phyloP scores from a whole-genome alignment of 2,113 vertebrate species.

The Colaptes auratus region DNA sequence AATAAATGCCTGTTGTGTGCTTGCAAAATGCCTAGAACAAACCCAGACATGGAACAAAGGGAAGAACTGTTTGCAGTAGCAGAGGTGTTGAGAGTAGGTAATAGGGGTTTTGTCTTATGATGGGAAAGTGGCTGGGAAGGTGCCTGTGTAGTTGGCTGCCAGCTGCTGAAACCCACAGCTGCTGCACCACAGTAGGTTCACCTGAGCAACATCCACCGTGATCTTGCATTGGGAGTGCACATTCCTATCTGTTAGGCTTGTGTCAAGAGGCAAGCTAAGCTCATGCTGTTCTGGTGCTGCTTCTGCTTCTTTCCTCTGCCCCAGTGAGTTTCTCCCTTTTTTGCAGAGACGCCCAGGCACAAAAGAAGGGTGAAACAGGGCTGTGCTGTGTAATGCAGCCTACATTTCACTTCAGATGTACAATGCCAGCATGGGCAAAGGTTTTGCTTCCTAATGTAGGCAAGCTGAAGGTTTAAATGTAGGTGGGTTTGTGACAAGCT shows the following conservation, averaged over 20 bases:
- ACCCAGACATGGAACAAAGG: not conserved
- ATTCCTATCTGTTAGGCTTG: not conserved
- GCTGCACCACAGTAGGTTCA: accelerated
- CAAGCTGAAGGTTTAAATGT: not conserved
- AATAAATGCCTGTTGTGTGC: not conserved
- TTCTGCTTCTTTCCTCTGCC: not conserved
- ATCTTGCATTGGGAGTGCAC: accelerated
- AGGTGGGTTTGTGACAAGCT: not conserved
- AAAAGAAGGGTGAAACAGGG: not conserved
- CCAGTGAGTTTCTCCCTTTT: not conserved
- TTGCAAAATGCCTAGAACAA: not conserved
- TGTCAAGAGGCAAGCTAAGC: not conserved
- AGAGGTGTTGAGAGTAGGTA: not conserved
- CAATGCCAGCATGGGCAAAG: not conserved
- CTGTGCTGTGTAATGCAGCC: accelerated
- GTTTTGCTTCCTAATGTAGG: not conserved
- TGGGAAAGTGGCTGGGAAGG: not conserved
- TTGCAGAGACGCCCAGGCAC: not conserved
- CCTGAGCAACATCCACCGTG: accelerated
- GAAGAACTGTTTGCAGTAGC: not conserved
- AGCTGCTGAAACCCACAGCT: not conserved
- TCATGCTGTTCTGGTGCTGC: accelerated
- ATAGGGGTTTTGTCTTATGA: not conserved
- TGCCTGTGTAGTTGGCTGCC: not conserved
- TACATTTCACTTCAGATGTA: not conserved